Evolutionary conservation across 2,797 vertebrate genomes (phyloP).

Genomic region (Dallia pectoralis): DNA sequence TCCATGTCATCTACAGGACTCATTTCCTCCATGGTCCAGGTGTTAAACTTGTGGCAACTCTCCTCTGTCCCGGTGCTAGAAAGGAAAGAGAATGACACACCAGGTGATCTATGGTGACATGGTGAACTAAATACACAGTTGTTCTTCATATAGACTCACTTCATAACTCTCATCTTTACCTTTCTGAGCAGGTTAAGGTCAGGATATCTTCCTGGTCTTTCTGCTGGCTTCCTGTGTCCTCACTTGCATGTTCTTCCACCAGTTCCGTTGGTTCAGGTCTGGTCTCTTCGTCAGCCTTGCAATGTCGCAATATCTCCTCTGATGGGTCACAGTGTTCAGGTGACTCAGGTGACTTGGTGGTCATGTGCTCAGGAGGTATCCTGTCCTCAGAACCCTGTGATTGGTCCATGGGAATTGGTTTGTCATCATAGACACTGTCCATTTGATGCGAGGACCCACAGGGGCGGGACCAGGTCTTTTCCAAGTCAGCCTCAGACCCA

Average conservation of each 20-base stretch:
- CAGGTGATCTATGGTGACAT: neutral
- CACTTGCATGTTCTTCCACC: slow-evolving; percentile 20
- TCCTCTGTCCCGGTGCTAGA: slow-evolving; percentile 35
- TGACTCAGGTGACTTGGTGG: slow-evolving; percentile 13
- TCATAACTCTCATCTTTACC: slow-evolving; percentile 37
- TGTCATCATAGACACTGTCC: neutral
- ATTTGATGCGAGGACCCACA: slow-evolving; percentile 15
- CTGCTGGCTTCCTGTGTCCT: slow-evolving; percentile 7
- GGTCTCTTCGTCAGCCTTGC: slow-evolving; percentile 6
- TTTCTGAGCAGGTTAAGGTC: slow-evolving; percentile 28
- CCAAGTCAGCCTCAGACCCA: neutral
- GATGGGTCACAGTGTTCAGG: slow-evolving; percentile 17
- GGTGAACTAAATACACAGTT: neutral
- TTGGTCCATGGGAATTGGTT: neutral
- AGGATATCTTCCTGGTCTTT: slow-evolving; percentile 19
- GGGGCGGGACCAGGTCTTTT: neutral
- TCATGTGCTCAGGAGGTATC: neutral
- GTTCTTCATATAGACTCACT: neutral
- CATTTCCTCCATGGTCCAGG: neutral
- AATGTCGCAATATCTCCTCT: neutral
- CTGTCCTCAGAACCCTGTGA: slow-evolving; percentile 24
- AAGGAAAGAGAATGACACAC: slow-evolving; percentile 1
- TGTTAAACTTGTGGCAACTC: neutral
- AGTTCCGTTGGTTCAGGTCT: slow-evolving; percentile 26
- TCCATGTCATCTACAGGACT: slow-evolving; percentile 8